Base-by-base conservation (phyloP, 2,113 vertebrate species). In the Gasterosteus aculeatus region DNA sequence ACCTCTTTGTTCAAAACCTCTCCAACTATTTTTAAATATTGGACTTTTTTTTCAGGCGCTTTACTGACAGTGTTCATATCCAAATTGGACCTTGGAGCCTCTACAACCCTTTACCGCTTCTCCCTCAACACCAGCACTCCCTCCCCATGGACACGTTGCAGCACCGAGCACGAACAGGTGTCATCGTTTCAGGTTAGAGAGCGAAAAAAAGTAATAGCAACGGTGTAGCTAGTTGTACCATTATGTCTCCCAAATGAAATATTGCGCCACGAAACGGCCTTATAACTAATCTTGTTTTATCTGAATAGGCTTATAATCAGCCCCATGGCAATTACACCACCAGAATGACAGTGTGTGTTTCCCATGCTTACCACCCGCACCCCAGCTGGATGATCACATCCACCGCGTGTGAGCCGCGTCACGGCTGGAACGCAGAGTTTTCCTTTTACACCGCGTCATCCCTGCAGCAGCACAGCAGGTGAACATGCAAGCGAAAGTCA, bases 301-400 rank as follows among this genome's bases (percentile, higher is more conserved):
- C 66, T 75, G 18, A 81, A 85, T 91, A 99, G 97, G 97, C 96
- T 78, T 98, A 97, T 95, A 95, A 92, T 94, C 94, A 94, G 92
- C 95, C 96, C 93, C 93, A 94, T 90, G 95, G 95, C 94, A 98
- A 98, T 95, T 99, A 97, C 96, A 98, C 95, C 93, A 94, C 89
- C 93, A 96, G 95, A 95, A 95, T 99, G 95, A 97, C 95, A 71
- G 97, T 97, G 95, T 99, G 98, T 92, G 95, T 96, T 92, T 98
- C 97, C 93, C 96, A 93, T 94, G 95, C 95, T 91, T 97, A 96
- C 94, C 93, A 85, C 68, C 96, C 96, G 74, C 93, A 96, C 93
- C 93, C 95, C 89, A 95, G 95, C 93, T 99, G 97, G 97, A 97
- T 98, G 97, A 92, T 99, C 93, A 98, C 97, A 44, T 92, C 93